Base-by-base conservation (phyloP, 2,888 invertebrate genomes). In the Philonicus albiceps region DNA sequence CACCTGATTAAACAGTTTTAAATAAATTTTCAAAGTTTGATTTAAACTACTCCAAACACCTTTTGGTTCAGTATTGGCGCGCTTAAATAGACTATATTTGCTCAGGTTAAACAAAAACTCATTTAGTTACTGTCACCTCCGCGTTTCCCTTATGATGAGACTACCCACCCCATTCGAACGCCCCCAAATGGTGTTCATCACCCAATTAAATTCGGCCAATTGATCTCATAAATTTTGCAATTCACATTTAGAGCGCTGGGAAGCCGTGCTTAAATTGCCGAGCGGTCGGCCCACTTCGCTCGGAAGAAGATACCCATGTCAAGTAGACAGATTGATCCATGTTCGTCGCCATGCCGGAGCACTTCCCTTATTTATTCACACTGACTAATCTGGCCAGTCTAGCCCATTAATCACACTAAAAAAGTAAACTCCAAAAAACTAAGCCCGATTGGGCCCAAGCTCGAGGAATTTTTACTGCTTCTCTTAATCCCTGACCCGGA, bases 151-250 rank as follows among this genome's bases (percentile, higher is more conserved):
- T 34, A 53, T 76, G 76, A 76, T 49, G 80, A 30, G 30, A n/a
- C 53, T 80, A 53, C 22, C 49, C 37, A 31, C 80, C 53, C 80
- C 80, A 13, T 27, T 27, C 43, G 49, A 16, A 80, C n/a, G 34
- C 27, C 80, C 80, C 80, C 30, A 80, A 80, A 80, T 80, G 80
- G 53, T 53, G 49, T n/a, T 27, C 80, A 80, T 80, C 53, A 49
- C 80, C 80, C 80, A 80, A 80, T 80, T 80, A 80, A 80, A 49
- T 80, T 80, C 53, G 49, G 53, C 80, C 80, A 80, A 80, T 80
- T 80, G 80, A 80, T 31, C 53, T 80, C 80, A 80, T 80, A 43
- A 80, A 80, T 80, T 53, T 80, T 80, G 53, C 49, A 80, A 80
- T 80, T 31, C 53, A 27, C 27, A 27, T 53, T 53, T 30, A n/a